Percentiles rank a stretch among this genome's conserved stretches.
Conservation (phyloP, 1,140 invertebrate species). For the Neotoxoptera formosana region DNA sequence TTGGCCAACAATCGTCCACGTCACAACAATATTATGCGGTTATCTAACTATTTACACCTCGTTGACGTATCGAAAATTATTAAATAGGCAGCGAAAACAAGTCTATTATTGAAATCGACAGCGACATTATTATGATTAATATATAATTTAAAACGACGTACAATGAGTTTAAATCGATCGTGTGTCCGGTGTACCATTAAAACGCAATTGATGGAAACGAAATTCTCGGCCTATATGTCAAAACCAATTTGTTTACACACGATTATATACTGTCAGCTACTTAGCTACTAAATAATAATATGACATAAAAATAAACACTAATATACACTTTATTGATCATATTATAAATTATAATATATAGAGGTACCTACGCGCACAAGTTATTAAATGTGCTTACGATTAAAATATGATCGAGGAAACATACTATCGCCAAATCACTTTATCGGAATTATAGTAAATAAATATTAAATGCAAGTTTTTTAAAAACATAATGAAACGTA, state of each 20-base stretch:
- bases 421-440: not conserved
- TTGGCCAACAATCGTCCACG: not conserved
- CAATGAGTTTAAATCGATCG: not conserved
- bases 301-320: not conserved
- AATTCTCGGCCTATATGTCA: not conserved
- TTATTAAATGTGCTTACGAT: not conserved
- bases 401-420: not conserved
- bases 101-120: not conserved
- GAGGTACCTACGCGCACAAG: not conserved
- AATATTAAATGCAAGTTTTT: too few species aligned
- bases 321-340: not conserved
- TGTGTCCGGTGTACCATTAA: not conserved
- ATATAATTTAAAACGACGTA: not conserved
- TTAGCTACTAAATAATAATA: not conserved
- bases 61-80: not conserved
- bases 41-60: slow-evolving; percentile 16
- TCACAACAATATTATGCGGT: not conserved
- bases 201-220: not conserved
- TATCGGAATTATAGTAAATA: not conserved
- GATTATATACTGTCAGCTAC: not conserved
- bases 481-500: too few species aligned
- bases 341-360: not conserved
- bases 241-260: not conserved
- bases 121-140: not conserved
- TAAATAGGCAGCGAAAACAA: not conserved